These are phyloP conservation scores for Torymus tubicola DNA, from an alignment of 2,888 invertebrate species.

Conservation along the genomic window DNA sequence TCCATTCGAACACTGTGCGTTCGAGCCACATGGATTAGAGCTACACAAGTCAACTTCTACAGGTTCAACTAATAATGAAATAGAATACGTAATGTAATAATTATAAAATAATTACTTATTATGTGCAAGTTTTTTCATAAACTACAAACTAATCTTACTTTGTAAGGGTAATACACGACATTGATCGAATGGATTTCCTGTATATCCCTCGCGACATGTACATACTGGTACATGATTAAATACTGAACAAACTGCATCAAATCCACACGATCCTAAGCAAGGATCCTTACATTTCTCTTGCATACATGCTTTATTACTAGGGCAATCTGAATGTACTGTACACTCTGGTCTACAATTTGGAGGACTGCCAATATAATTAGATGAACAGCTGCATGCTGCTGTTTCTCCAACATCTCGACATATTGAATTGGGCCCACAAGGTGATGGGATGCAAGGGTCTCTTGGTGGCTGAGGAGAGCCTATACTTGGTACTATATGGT, in stretches of 20 bases:
- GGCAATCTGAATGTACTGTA: slow-evolving; percentile 79
- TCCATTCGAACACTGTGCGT: slow-evolving; percentile 80
- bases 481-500: slow-evolving; percentile 68
- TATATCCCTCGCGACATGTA: slow-evolving; percentile 80
- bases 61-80: slow-evolving; percentile 19
- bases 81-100: not conserved
- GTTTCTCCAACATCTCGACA: slow-evolving; percentile 84
- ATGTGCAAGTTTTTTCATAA: not conserved
- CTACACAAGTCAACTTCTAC: slow-evolving; percentile 82
- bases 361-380: slow-evolving; percentile 76
- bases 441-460: slow-evolving; percentile 66
- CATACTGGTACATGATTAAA: slow-evolving; percentile 78
- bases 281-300: slow-evolving; percentile 87
- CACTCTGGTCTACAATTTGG: slow-evolving; percentile 81
- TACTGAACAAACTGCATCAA: slow-evolving; percentile 83
- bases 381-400: slow-evolving; percentile 72
- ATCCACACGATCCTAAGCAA: slow-evolving; percentile 86
- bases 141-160: slow-evolving; percentile 24
- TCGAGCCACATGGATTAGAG: slow-evolving; percentile 86
- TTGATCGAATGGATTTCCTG: slow-evolving; percentile 82
- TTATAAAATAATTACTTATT: not conserved
- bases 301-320: slow-evolving; percentile 83
- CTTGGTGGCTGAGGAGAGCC: slow-evolving; percentile 76
- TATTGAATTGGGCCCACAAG: slow-evolving; percentile 88
- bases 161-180: slow-evolving; percentile 65